Evolutionary conservation across 2,888 invertebrate genomes (phyloP).

Genomic region (Drosophila pegasa): DNA sequence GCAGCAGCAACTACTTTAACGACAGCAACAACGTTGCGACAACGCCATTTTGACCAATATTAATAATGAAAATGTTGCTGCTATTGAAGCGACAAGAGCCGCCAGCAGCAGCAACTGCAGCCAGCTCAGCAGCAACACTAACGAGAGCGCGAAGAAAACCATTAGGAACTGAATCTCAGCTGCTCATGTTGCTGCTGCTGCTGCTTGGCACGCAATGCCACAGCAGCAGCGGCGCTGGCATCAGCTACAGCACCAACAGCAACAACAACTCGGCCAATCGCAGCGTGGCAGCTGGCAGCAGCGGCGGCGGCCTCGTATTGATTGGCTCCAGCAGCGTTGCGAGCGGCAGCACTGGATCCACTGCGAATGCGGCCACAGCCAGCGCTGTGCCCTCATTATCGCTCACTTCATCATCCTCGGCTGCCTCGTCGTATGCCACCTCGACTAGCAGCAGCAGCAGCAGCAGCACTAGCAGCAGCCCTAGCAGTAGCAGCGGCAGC

Average conservation of each 20-base stretch:
- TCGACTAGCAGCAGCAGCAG: constrained; percentile 31
- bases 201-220: constrained; percentile 64
- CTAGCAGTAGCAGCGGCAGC: constrained; percentile 38
- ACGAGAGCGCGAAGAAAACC: constrained; percentile 57
- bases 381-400: constrained; percentile 72
- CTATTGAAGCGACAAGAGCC: constrained; percentile 79
- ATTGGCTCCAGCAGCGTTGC: constrained; percentile 66
- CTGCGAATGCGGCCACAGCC: constrained; percentile 41
- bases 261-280: constrained; percentile 58
- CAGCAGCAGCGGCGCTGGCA: constrained; percentile 66
- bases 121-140: constrained; percentile 45
- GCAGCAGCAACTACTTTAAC: constrained; percentile 37
- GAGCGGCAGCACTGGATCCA: constrained; percentile 30
- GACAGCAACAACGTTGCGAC: constrained; percentile 46
- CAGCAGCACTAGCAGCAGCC: constrained; percentile 32
- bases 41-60: constrained; percentile 76
- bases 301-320: constrained; percentile 68
- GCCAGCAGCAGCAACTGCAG: constrained; percentile 50
- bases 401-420: constrained; percentile 64
- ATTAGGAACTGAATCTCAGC: constrained; percentile 19
- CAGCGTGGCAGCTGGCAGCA: constrained; percentile 58
- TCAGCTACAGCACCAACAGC: constrained; percentile 59
- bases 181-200: constrained; percentile 51
- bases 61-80: constrained; percentile 84
- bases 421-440: constrained; percentile 27